Evolutionary conservation across 2,888 invertebrate species (phyloP), one percentile per base, ranked within the genome.

Genomic region (Stenurella melanura): DNA sequence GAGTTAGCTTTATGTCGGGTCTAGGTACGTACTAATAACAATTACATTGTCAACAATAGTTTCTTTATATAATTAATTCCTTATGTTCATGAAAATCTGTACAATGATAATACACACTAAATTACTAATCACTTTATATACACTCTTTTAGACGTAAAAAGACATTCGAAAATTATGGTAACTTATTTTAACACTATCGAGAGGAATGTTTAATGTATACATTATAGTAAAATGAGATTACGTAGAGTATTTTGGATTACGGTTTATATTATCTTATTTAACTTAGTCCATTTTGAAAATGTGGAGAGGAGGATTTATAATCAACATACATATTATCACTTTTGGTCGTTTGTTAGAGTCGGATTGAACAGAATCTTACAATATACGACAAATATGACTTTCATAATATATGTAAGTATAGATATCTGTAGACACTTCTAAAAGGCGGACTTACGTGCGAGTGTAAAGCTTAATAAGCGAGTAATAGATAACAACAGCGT

Each of bases 71-170:
- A 38, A 38, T 30, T 69, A 60, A 30, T 42, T 42, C 60, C 60
- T 42, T 34, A 21, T 42, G 60, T 60, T 70, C 70, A 70, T 70
- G 61, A 38, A 67, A 60, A 38, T 60, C 70, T 70, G 50, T 70
- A 73, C 73, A 73, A 56, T 73, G 38, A 61, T 56, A 60, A 72
- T 73, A 73, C 57, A 73, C 21, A 64, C 38, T 73, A 34, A 63
- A 21, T 56, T 34, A 64, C 56, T 64, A 54, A 57, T 57, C 19
- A 38, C 42, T 70, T 60, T 70, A 70, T 60, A 60, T 58, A 70
- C 57, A 73, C 19, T 64, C 21, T 73, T 58, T 60, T 58, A 70
- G 60, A 38, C 54, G 15, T 42, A 50, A 30, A 67, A 57, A 56
- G 11, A 21, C 21, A 58, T 58, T 73, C 73, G 64, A 73, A 21